A percentile compares a stretch with the other conserved stretches of the same genome.
These are phyloP conservation scores for Petaurus breviceps DNA, from an alignment of 2,113 vertebrate genomes.

Conservation along the genomic window DNA sequence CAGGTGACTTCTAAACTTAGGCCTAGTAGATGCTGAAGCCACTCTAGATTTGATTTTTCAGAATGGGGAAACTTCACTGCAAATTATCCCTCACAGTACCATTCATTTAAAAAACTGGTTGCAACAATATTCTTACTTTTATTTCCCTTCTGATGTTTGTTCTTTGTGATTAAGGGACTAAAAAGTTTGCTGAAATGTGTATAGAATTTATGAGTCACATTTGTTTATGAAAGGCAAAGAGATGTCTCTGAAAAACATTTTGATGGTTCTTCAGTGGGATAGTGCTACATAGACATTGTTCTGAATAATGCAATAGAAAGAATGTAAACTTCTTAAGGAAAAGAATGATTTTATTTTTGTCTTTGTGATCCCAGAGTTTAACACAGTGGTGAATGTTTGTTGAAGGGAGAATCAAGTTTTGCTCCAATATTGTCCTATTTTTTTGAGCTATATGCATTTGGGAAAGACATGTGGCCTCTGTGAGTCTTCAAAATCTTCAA, in stretches of 20 bases:
- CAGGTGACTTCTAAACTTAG: no score
- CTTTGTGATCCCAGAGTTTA: background rate
- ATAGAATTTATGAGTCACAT: background rate
- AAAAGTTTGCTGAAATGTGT: background rate
- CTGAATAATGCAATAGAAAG: background rate
- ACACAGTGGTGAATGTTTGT: background rate
- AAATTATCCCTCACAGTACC: no score
- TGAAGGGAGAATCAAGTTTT: background rate
- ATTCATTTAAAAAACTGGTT: background rate
- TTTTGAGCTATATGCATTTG: background rate
- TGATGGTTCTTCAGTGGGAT: background rate
- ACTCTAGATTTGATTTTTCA: no score
- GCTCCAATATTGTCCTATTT: background rate
- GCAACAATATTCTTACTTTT: background rate
- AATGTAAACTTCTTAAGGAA: background rate
- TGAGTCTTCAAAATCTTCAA: background rate
- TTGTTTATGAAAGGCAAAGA: background rate
- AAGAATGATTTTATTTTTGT: background rate
- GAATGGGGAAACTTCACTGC: no score
- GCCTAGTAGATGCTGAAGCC: no score
- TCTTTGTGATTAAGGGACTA: background rate
- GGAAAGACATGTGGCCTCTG: slow-evolving; percentile 29
- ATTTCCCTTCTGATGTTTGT: background rate
- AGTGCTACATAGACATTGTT: background rate
- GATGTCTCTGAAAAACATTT: background rate